Evolutionary conservation across 2,888 invertebrate genomes (phyloP), one percentile per base, ranked within the genome.

Genomic region (Azorinus chamasolen): DNA sequence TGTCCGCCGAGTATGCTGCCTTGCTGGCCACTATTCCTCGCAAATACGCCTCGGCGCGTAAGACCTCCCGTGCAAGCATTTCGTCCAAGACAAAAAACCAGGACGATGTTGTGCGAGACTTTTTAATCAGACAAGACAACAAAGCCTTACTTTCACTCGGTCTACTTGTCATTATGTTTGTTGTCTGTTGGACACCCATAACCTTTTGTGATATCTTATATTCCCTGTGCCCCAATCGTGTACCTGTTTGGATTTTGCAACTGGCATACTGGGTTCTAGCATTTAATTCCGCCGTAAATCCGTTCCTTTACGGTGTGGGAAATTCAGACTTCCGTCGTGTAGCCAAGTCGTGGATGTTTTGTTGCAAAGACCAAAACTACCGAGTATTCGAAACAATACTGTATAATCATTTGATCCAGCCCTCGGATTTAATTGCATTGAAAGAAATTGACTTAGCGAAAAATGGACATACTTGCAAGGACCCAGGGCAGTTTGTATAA

Each of bases 161-260:
- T 4, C 61, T 90, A 32, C 80, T 90, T 39, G 87, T 89, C 6
- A 68, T 87, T 6, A 85, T 86, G 22, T 87, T 88, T 32, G 84
- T 88, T 6, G 53, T 89, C 2, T 90, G 89, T 53, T 89, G 89
- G 89, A 87, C 88, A 16, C 90, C 90, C 0, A 82, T 83, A 43
- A 84, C 83, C 6, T 57, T 88, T 4, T 81, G 85, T 53, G 75
- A 83, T 39, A 73, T 89, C 4, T 51, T 88, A 5, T 68, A 83
- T 53, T 75, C 86, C 16, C 70, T 79, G 54, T 83, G 82, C 65
- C 80, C 61, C 1, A 48, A 41, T 14, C 64, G 37, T 39, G 61
- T 88, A 22, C 84, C 87, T 10, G 50, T 62, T 6, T 84, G 85
- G 80, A 18, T 83, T 1, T 57, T 83, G 10, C 74, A 76, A 20